These are phyloP conservation scores for Schizopygopsis pylzovi DNA, from an alignment of 2,797 vertebrate species.

Conservation along the genomic window DNA sequence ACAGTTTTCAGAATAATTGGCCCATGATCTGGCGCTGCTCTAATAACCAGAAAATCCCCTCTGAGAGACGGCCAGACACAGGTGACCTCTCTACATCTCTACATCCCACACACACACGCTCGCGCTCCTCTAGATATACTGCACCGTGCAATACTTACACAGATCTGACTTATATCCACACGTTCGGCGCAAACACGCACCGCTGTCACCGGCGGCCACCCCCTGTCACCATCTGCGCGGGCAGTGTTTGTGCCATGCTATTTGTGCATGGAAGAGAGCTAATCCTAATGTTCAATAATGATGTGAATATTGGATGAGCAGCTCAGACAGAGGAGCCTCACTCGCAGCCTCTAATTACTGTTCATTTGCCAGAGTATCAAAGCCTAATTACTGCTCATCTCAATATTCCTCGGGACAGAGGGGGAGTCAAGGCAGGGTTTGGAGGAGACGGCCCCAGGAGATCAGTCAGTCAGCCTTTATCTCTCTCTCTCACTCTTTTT, in stretches of 20 bases:
- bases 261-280: conserved; percentile 80
- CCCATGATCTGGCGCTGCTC: conserved; percentile 99
- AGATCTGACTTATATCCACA: conserved; percentile 47
- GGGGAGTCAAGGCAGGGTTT: conserved; percentile 94
- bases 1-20: conserved; percentile 99
- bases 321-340: conserved; percentile 90
- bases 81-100: conserved; percentile 86
- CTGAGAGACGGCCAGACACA: conserved; percentile 95
- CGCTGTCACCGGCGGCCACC: conserved; percentile 49
- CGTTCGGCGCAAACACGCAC: conserved; percentile 22
- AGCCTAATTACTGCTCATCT: conserved; percentile 99
- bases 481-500: conserved; percentile 68
- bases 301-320: conserved; percentile 99
- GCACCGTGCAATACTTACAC: conserved; percentile 36
- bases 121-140: conserved; percentile 19
- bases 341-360: conserved; percentile 99
- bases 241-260: conserved; percentile 78
- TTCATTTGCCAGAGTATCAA: conserved; percentile 99
- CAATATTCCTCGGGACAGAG: conserved; percentile 92
- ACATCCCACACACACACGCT: conserved; percentile 68
- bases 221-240: conserved; percentile 47
- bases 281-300: conserved; percentile 99
- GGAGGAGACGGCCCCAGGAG: conserved; percentile 89
- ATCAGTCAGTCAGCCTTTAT: conserved; percentile 91
- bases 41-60: conserved; percentile 99